Evolutionary conservation across 2,888 invertebrate species (phyloP), one percentile per base, ranked within the genome.

Genomic region (Drosophila testacea): DNA sequence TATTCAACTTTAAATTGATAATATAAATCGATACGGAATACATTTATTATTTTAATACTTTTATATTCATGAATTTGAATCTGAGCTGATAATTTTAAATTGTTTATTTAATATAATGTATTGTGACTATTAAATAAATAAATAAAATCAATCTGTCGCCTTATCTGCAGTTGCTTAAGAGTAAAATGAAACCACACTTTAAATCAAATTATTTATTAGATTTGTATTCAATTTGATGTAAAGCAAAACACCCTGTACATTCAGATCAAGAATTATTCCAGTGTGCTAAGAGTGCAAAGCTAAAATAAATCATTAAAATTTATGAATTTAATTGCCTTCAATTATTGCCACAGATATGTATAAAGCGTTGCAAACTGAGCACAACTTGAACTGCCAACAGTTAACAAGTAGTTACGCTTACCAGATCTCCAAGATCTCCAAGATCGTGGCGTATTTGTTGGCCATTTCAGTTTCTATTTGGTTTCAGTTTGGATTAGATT

Each of bases 261-360:
- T 7, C 5, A 42, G 47, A 22, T 30, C 28, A 67, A 75, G 71
- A 83, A 88, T 78, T 68, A 77, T 83, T 75, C 60, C 73, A 73
- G 60, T 72, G 65, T 68, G 64, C 71, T 72, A 66, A 75, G 81
- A 73, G 77, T 77, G 88, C 76, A 76, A 57, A 42, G 69, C 56
- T 69, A 60, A 89, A 85, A 87, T 89, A 85, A 85, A 85, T 89
- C 88, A 85, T 89, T 87, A 89, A 79, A 89, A 87, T 87, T 89
- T 85, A 85, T 85, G 89, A 87, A 87, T 81, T 89, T 85, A 89
- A 85, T 85, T 87, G 89, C 54, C 83, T 74, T 73, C 73, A 89
- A 81, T 85, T 87, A 85, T 75, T 81, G 77, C 77, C 56, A 69
- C 59, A 79, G 87, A 86, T 86, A 88, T 22, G 22, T 22, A 22